Conservation (phyloP, 2,797 vertebrate genomes). For the Tauraco hartlaubi region DNA sequence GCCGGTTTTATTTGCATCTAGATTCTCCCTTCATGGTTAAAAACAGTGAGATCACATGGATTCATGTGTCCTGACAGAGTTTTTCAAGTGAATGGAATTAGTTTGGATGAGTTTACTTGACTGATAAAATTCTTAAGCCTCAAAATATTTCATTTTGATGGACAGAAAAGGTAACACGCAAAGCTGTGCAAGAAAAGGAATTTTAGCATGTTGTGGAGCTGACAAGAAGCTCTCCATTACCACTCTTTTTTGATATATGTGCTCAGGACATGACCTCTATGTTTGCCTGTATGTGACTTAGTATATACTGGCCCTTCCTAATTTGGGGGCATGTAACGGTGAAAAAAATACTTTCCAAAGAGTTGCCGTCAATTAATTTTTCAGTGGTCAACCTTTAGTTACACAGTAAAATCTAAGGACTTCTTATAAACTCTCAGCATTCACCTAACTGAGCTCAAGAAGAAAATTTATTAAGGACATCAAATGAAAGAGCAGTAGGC, state of each 20-base stretch:
- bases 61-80: not conserved
- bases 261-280: not conserved
- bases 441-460: not conserved
- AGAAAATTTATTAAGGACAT: not conserved
- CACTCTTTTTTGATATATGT: not conserved
- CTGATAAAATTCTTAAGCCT: constrained; percentile 1
- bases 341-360: not conserved
- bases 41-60: not conserved
- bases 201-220: not conserved
- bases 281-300: not conserved
- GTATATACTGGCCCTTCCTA: not conserved
- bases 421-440: not conserved
- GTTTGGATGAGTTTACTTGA: not conserved
- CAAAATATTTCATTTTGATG: not conserved
- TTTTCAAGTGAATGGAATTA: not conserved
- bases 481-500: not conserved
- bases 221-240: not conserved
- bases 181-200: not conserved
- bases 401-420: not conserved
- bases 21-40: not conserved
- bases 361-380: not conserved
- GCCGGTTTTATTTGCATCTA: not conserved
- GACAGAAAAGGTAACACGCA: not conserved
- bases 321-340: fast-evolving
- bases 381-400: not conserved